Percentiles rank a stretch among this genome's conserved stretches.
phyloP scores from a whole-genome alignment of 2,888 invertebrate species.

The Podotricha telesiphe region DNA sequence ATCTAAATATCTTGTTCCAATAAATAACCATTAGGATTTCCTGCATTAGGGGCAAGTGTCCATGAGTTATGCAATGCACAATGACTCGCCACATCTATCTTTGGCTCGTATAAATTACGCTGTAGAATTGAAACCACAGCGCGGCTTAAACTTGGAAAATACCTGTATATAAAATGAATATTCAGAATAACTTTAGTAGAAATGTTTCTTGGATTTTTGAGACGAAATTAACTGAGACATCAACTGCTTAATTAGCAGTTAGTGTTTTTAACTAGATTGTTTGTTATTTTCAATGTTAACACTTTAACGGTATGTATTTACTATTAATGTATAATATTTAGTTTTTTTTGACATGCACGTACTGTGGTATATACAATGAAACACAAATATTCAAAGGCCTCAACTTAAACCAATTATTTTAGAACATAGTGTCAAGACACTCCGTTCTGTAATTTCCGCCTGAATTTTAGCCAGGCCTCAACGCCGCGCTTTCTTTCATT shows the following conservation, averaged over 20 bases:
- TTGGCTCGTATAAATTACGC: constrained; percentile 27
- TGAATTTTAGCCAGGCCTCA: too few relatives aligned
- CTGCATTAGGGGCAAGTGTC: constrained; percentile 25
- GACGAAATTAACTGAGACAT: not conserved
- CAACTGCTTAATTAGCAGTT: constrained; percentile 5
- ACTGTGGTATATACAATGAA: too few relatives aligned
- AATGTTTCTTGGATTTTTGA: not conserved
- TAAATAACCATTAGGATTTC: constrained; percentile 29
- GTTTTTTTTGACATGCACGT: too few relatives aligned
- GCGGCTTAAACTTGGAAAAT: constrained; percentile 8
- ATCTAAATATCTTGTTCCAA: constrained; percentile 24
- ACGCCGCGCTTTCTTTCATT: too few relatives aligned
- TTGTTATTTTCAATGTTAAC: not conserved
- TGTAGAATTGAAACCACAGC: constrained; percentile 10
- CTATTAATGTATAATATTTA: too few relatives aligned
- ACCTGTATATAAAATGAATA: constrained; percentile 11
- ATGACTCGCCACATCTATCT: constrained; percentile 30
- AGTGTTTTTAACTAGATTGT: not conserved
- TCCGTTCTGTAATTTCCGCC: too few relatives aligned
- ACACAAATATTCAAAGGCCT: too few relatives aligned
- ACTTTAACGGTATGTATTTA: too few relatives aligned
- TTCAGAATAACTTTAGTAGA: not conserved
- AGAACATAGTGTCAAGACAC: too few relatives aligned
- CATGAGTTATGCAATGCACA: constrained; percentile 29
- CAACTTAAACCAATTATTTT: too few relatives aligned